These are phyloP conservation scores for Heptranchias perlo DNA, from an alignment of 2,113 vertebrate genomes.

Conservation along the genomic window DNA sequence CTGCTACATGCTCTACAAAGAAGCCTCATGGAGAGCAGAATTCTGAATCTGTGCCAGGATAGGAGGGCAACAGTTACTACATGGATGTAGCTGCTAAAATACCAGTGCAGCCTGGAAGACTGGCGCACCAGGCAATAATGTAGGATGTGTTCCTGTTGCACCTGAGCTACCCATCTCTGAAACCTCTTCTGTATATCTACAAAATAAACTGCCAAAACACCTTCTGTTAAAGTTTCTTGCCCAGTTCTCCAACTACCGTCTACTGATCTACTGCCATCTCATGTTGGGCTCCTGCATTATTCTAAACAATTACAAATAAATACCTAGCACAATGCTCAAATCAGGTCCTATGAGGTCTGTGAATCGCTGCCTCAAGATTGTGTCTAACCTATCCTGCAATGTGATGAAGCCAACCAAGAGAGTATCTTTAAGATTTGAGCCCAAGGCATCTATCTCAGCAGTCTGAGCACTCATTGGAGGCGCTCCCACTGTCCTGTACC, in stretches of 20 bases:
- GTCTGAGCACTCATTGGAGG: neutral
- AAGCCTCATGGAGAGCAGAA: neutral
- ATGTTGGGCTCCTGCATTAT: too few relatives aligned
- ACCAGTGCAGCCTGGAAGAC: neutral
- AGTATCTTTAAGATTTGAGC: neutral
- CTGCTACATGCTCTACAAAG: neutral
- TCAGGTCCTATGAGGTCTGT: neutral
- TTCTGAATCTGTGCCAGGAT: neutral
- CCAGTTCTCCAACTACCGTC: too few relatives aligned
- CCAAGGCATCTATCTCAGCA: neutral
- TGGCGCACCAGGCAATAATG: neutral
- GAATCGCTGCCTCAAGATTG: neutral
- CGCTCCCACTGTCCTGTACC: neutral
- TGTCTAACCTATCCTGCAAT: neutral
- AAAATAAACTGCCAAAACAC: neutral
- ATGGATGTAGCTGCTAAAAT: neutral
- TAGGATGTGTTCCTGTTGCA: neutral
- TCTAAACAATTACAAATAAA: too few relatives aligned
- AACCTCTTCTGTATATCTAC: neutral
- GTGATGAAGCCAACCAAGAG: neutral
- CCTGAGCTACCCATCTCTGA: neutral
- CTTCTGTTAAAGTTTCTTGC: neutral
- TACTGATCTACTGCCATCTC: too few relatives aligned
- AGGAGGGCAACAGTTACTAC: neutral
- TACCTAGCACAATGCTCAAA: too few relatives aligned